Percentiles rank a stretch among this genome's conserved stretches.
phyloP scores from a whole-genome alignment of 2,797 vertebrate species.

The Trachurus trachurus region DNA sequence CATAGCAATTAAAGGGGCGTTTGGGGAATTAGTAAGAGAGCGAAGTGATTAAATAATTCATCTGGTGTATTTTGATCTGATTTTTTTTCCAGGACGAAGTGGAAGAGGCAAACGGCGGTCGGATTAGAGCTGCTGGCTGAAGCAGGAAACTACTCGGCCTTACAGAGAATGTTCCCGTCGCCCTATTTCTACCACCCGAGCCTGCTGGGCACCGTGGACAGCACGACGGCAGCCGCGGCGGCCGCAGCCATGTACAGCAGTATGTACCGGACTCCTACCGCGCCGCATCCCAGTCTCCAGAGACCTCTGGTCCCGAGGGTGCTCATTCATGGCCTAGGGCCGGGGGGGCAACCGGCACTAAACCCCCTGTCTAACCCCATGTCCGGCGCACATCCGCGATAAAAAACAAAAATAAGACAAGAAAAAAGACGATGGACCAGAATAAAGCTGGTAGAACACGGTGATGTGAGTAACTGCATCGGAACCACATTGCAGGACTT shows the following conservation, averaged over 20 bases:
- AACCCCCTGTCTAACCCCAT: constrained; percentile 93
- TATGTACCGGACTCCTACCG: constrained; percentile 98
- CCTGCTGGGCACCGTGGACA: constrained; percentile 96
- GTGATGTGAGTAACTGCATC: constrained; percentile 82
- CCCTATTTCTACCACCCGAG: constrained; percentile 97
- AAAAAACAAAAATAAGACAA: constrained; percentile 68
- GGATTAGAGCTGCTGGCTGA: constrained; percentile 91
- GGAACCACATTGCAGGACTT: constrained; percentile 82
- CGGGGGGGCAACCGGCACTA: constrained; percentile 95
- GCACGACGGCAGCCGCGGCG: constrained; percentile 95
- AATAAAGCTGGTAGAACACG: constrained; percentile 67
- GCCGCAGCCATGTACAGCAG: constrained; percentile 99
- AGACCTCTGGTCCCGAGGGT: constrained; percentile 97
- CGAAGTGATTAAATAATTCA: constrained; percentile 81
- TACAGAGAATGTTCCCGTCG: constrained; percentile 95
- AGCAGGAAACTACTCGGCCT: constrained; percentile 91
- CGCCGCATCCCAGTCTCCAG: constrained; percentile 95
- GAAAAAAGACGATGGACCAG: constrained; percentile 55
- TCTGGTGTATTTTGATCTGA: constrained; percentile 82
- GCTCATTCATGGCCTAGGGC: constrained; percentile 97
- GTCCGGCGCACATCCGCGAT: constrained; percentile 93
- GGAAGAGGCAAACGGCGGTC: constrained; percentile 95
- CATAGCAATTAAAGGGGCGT: constrained; percentile 75
- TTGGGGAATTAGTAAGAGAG: constrained; percentile 69
- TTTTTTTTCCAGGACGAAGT: constrained; percentile 91